Percentiles rank a stretch among this genome's conserved stretches.
These are phyloP conservation scores for Papilio glaucus DNA, from an alignment of 1,140 invertebrate genomes.

Conservation along the genomic window DNA sequence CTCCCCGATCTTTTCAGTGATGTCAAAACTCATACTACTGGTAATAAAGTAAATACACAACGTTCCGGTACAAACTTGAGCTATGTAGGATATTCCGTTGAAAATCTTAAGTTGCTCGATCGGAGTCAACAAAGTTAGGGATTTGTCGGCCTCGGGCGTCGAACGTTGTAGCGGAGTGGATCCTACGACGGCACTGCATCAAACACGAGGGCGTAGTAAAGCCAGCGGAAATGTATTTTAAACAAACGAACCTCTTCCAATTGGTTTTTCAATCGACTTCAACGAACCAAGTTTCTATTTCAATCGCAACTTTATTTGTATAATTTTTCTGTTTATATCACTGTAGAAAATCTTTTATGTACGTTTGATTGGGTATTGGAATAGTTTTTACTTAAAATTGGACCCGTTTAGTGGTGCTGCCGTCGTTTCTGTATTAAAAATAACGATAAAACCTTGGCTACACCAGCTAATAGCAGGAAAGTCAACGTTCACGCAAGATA, in stretches of 20 bases:
- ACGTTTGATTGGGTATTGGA: too few species aligned
- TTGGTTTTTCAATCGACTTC: slow-evolving; percentile 7
- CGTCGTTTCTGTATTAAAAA: too few species aligned
- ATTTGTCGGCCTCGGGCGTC: slow-evolving; percentile 5
- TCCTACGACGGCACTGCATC: neutral
- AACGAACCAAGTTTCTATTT: neutral
- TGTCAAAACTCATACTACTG: neutral
- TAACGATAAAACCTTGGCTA: too few species aligned
- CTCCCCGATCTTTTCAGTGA: neutral
- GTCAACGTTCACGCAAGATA: too few species aligned
- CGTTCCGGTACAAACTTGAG: neutral
- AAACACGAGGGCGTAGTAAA: neutral
- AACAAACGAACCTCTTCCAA: neutral
- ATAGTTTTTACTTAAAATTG: too few species aligned
- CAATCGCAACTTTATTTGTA: neutral
- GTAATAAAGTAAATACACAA: neutral
- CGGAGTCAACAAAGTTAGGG: slow-evolving; percentile 24
- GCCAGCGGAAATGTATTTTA: neutral
- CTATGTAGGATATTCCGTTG: slow-evolving; percentile 5
- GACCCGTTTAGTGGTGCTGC: too few species aligned
- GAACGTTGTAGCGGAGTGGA: neutral
- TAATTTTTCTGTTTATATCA: too few species aligned
- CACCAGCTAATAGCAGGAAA: too few species aligned
- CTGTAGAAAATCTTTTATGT: too few species aligned
- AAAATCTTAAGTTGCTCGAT: neutral